Conservation (phyloP, 2,797 vertebrate genomes). For the Eulemur rubriventer region DNA sequence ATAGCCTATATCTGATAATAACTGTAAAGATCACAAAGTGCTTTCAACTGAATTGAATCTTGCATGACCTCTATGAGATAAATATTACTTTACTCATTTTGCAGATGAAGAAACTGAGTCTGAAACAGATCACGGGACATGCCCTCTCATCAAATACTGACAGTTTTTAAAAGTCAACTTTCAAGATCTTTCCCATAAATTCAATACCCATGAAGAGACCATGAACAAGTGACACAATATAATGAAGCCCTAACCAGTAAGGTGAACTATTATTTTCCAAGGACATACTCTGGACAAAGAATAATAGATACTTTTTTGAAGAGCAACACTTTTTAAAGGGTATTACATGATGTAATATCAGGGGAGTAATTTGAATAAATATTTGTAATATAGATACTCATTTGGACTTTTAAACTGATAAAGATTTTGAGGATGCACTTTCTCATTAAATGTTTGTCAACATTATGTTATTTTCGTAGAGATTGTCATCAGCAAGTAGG, state of each 20-base stretch:
- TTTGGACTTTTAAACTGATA: neutral
- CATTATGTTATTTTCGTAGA: conserved; percentile 33
- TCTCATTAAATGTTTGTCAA: neutral
- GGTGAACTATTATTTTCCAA: neutral
- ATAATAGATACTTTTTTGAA: neutral
- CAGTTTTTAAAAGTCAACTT: neutral
- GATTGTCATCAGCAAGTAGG: neutral
- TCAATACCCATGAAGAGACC: neutral
- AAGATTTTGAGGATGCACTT: neutral
- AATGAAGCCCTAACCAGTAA: neutral
- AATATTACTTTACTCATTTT: conserved; percentile 12
- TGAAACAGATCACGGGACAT: neutral
- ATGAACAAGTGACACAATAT: neutral
- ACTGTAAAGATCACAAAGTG: neutral
- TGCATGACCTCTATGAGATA: neutral
- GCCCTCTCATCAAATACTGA: neutral
- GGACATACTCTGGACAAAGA: neutral
- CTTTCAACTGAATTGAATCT: neutral
- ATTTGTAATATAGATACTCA: neutral
- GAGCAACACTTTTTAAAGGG: neutral
- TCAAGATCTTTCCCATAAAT: neutral
- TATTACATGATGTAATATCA: neutral
- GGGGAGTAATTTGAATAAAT: neutral
- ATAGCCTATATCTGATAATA: neutral
- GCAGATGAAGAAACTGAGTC: neutral